Evolutionary conservation across 2,113 vertebrate species (phyloP), one percentile per base, ranked within the genome.

Genomic region (Microcebus lehilahytsara): DNA sequence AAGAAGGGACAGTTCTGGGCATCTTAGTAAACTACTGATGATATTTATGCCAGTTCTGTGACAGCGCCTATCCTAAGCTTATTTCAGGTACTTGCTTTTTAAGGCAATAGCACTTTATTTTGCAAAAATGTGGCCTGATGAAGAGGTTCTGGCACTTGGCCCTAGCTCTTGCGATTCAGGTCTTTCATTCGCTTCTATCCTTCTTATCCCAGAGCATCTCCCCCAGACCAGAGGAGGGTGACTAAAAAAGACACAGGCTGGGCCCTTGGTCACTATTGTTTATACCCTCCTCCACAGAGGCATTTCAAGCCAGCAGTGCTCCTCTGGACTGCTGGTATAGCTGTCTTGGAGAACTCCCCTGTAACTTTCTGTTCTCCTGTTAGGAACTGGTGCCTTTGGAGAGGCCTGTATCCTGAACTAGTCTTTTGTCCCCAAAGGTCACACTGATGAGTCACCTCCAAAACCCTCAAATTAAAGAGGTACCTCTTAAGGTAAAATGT

Each of bases 401-500:
- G 97, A 89, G 97, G 97, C 92, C 96, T 96, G 88, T 69, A 66
- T 83, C 12, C 69, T 62, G 89, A 95, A 60, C 49, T 84, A 95
- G 83, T 86, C 95, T 95, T 97, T 96, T 93, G 89, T 95, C 77
- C 25, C 53, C 6, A 37, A 96, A 97, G 91, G 92, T 95, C 96
- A 94, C 85, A 86, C 46, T 23, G 93, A 93, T 92, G 96, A 93
- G 92, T 95, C 95, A 96, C 74, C 60, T 60, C 75, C 51, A 46
- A 96, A 96, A 74, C 46, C 56, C 85, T 95, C 75, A 87, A 98
- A 93, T 85, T 86, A 96, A 97, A 91, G 98, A 96, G 93, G 96
- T 89, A 98, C 96, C 97, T 97, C 98, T 56, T 91, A 94, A 97
- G 96, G 98, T 97, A 97, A 97, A 98, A 98, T 95, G 97, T 85